A percentile compares a stretch with the other conserved stretches of the same genome.
phyloP scores from a whole-genome alignment of 2,888 invertebrate species.

The Tetheella fluctuosa region DNA sequence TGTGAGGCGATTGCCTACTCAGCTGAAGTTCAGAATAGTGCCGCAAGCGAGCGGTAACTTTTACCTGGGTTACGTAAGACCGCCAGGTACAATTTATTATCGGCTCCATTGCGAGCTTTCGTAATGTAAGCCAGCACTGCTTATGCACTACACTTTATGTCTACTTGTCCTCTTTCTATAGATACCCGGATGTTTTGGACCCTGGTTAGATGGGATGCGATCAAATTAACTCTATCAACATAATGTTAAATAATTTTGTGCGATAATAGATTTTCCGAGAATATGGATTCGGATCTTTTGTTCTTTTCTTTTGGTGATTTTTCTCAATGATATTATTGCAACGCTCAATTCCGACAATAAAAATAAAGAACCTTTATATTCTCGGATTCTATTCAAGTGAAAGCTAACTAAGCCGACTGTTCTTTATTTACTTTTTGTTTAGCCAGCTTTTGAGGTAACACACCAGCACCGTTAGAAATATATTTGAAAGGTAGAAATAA shows the following conservation, averaged over 20 bases:
- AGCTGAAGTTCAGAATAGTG: slow-evolving; percentile 73
- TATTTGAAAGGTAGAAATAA: slow-evolving; percentile 26
- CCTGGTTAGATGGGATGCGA: slow-evolving; percentile 25
- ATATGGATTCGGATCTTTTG: background rate
- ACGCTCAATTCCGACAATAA: background rate
- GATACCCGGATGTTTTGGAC: slow-evolving; percentile 50
- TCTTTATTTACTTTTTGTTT: slow-evolving; percentile 41
- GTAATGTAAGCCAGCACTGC: slow-evolving; percentile 70
- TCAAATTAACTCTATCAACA: slow-evolving; percentile 7
- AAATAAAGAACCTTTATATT: slow-evolving; percentile 16
- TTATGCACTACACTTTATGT: slow-evolving; percentile 56
- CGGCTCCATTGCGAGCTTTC: slow-evolving; percentile 76
- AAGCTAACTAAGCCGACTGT: slow-evolving; percentile 39
- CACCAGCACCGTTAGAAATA: background rate
- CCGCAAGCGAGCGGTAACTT: slow-evolving; percentile 73
- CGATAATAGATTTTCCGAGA: background rate
- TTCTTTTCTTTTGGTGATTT: background rate
- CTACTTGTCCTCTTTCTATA: slow-evolving; percentile 51
- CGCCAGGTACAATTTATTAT: slow-evolving; percentile 79
- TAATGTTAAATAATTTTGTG: background rate
- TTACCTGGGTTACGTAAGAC: slow-evolving; percentile 77
- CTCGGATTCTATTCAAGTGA: slow-evolving; percentile 41
- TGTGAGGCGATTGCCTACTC: slow-evolving; percentile 35
- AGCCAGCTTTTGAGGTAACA: slow-evolving; percentile 8
- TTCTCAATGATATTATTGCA: slow-evolving; percentile 2